Conservation (phyloP, 2,113 vertebrate species). For the Chloropsis hardwickii region DNA sequence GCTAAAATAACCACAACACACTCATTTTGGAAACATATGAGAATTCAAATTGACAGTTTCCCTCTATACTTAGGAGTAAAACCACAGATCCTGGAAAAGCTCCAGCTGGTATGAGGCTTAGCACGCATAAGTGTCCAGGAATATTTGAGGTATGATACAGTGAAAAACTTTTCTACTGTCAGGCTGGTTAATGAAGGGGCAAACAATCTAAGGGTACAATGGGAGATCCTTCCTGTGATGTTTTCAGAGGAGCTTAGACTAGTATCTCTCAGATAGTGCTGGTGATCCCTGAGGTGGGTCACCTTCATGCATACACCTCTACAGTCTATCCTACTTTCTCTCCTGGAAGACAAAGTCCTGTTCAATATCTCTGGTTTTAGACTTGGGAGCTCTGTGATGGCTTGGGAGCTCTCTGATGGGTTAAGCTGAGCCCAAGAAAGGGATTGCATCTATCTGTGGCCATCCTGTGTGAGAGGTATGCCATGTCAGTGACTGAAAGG, state of each 20-base stretch:
- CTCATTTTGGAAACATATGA: slow-evolving; percentile 44
- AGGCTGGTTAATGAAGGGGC: background rate
- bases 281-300: background rate
- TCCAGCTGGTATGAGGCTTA: slow-evolving; percentile 28
- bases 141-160: slow-evolving; percentile 27
- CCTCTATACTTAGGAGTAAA: slow-evolving; percentile 48
- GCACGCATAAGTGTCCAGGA: background rate
- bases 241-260: background rate
- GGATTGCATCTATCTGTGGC: background rate
- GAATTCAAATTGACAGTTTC: slow-evolving; percentile 35
- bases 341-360: background rate
- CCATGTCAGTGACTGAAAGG: background rate
- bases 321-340: background rate
- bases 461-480: background rate
- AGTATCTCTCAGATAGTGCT: background rate
- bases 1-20: slow-evolving; percentile 28
- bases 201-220: background rate
- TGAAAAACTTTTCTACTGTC: background rate
- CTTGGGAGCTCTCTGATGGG: background rate
- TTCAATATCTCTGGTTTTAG: background rate
- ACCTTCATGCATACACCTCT: background rate
- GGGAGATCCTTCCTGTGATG: background rate
- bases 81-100: slow-evolving; percentile 37
- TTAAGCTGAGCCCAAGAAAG: background rate
- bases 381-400: background rate